A percentile compares a stretch with the other conserved stretches of the same genome.
phyloP scores from a whole-genome alignment of 2,797 vertebrate species.

The Sebastiscus tertius region DNA sequence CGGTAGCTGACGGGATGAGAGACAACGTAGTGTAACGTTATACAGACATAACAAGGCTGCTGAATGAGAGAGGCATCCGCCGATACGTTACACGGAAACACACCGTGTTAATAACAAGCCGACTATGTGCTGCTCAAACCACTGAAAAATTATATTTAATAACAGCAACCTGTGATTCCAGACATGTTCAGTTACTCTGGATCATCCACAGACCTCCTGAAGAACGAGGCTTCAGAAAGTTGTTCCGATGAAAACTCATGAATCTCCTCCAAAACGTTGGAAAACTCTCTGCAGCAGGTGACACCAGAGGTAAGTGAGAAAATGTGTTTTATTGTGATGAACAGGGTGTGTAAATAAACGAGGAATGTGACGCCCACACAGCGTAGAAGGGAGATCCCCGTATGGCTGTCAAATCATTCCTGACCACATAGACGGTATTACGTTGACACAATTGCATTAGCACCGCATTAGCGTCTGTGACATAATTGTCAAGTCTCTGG shows the following conservation, averaged over 20 bases:
- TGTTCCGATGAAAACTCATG: background rate
- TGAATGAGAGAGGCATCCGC: too few relatives aligned
- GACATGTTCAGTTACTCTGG: background rate
- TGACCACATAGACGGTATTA: background rate
- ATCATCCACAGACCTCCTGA: background rate
- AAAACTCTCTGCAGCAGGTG: background rate
- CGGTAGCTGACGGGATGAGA: too few relatives aligned
- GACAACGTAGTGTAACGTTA: too few relatives aligned
- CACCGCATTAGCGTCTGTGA: background rate
- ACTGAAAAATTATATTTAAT: background rate
- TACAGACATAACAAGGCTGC: too few relatives aligned
- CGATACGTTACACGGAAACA: too few relatives aligned
- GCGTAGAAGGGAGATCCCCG: background rate
- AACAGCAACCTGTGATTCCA: background rate
- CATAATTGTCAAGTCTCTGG: conserved; percentile 2
- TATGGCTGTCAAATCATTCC: background rate
- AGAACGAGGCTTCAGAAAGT: background rate
- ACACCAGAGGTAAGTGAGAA: background rate
- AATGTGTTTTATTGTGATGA: background rate
- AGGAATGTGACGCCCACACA: background rate
- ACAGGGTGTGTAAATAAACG: background rate
- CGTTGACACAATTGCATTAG: conserved; percentile 1
- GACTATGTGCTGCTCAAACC: background rate
- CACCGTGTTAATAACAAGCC: too few relatives aligned
- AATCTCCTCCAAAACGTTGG: background rate